Evolutionary conservation across 1,140 invertebrate genomes (phyloP).

Genomic region (Riptortus pedestris): DNA sequence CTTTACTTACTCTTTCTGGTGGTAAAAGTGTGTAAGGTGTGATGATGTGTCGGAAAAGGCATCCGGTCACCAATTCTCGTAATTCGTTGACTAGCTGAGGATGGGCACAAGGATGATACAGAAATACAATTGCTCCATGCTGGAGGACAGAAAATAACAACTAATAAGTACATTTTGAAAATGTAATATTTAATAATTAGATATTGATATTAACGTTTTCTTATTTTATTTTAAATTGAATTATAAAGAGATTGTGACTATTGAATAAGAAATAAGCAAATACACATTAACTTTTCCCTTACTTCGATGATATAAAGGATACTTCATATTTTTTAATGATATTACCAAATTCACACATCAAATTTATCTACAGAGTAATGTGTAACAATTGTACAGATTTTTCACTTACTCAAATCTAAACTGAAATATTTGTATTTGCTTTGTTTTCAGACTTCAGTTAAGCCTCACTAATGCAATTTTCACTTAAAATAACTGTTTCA

Average conservation of each 20-base stretch:
- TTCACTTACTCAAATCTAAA: too few relatives aligned
- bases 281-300: background rate
- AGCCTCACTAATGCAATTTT: too few relatives aligned
- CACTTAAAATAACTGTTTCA: too few relatives aligned
- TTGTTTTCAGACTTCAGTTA: too few relatives aligned
- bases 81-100: conserved; percentile 51
- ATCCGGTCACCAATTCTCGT: conserved; percentile 51
- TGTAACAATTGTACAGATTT: too few relatives aligned
- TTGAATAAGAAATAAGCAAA: background rate
- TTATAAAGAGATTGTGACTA: too few relatives aligned
- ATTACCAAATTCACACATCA: too few relatives aligned
- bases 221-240: background rate
- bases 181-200: background rate
- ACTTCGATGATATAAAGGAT: background rate
- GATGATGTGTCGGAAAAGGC: conserved; percentile 70
- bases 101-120: conserved; percentile 82
- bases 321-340: background rate
- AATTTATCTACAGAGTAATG: too few relatives aligned
- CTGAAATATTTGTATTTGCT: too few relatives aligned
- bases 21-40: conserved; percentile 56
- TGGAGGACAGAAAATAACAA: conserved; percentile 35
- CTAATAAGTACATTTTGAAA: background rate
- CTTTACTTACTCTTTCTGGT: conserved; percentile 45
- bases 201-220: background rate
- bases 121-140: conserved; percentile 73